Base-by-base conservation (phyloP, 2,888 invertebrate species). In the Cantharis flavilabris region DNA sequence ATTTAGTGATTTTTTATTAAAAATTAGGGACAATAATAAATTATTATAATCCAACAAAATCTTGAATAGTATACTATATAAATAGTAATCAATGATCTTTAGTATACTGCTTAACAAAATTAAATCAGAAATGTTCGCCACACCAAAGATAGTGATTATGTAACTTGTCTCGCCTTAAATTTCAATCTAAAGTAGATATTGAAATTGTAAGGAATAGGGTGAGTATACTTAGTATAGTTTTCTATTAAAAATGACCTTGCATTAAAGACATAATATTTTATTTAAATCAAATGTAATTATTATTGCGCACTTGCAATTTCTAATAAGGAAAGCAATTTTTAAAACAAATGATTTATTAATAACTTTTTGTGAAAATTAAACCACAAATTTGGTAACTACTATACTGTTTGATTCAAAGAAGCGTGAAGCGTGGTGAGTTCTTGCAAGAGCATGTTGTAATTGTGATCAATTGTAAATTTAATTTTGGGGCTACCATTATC, bases 381-480 rank as follows among this genome's bases (percentile, higher is more conserved):
- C 75, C 71, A 65, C 75, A 75, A 75, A 64, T 75, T 75, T 75
- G 20, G 70, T 67, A 75, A 70, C 65, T 65, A 49, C 64, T 33
- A 62, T 64, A 28, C 64, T 65, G 69, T 7, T 49, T 49, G 70
- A 75, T 16, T 10, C 65, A 64, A 18, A 71, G 65, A 75, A 75
- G 70, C 75, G 65, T 75, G 71, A 75, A 75, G 75, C 75, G 75
- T 75, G 49, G 14, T 73, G 20, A 30, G 64, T n/a, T 67, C 65
- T 67, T 75, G 70, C 75, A 64, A 71, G 64, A 49, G 33, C 16
- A 18, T 70, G 70, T 75, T 75, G 75, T 71, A 75, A 75, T 75
- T 75, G 75, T 71, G 71, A 75, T 62, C 28, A 70, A 14, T 30
- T 14, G 33, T 16, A 70, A 70, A 23, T 69, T 69, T 28, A 10